Conservation (phyloP, 2,797 vertebrate species). For the Rhinoraja longicauda region DNA sequence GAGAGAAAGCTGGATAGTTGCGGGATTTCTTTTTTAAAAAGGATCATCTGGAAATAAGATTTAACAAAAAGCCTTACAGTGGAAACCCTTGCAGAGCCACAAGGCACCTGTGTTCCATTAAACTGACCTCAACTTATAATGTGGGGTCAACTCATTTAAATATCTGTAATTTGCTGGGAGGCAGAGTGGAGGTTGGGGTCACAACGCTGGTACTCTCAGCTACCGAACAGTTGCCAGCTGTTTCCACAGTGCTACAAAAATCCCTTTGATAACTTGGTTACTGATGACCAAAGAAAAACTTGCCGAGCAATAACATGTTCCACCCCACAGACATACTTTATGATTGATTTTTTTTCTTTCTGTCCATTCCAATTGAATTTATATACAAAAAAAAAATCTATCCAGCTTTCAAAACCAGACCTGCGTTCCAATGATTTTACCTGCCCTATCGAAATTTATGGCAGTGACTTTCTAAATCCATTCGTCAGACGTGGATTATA, state of each 20-base stretch:
- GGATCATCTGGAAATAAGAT: background rate
- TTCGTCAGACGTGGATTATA: background rate
- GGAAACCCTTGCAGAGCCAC: background rate
- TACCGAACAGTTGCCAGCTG: conserved; percentile 4
- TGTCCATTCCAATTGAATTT: background rate
- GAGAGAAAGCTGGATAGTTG: too few relatives aligned
- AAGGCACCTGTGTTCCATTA: background rate
- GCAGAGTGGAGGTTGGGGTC: background rate
- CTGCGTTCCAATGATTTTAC: background rate
- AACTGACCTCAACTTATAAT: background rate
- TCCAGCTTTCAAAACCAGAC: too few relatives aligned
- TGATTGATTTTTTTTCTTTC: background rate
- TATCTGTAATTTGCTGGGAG: conserved; percentile 8
- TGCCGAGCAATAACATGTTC: background rate
- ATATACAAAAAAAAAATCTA: background rate
- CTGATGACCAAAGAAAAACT: background rate
- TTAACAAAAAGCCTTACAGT: background rate
- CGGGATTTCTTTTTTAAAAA: background rate
- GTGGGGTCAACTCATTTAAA: conserved; percentile 29
- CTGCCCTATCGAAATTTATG: background rate
- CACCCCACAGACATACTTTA: background rate
- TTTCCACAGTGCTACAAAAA: background rate
- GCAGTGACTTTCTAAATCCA: too few relatives aligned
- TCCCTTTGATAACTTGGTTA: conserved; percentile 15
- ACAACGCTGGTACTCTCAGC: background rate